Percentiles rank a stretch among this genome's conserved stretches.
phyloP scores from a whole-genome alignment of 2,113 vertebrate genomes.

The Gadus chalcogrammus region DNA sequence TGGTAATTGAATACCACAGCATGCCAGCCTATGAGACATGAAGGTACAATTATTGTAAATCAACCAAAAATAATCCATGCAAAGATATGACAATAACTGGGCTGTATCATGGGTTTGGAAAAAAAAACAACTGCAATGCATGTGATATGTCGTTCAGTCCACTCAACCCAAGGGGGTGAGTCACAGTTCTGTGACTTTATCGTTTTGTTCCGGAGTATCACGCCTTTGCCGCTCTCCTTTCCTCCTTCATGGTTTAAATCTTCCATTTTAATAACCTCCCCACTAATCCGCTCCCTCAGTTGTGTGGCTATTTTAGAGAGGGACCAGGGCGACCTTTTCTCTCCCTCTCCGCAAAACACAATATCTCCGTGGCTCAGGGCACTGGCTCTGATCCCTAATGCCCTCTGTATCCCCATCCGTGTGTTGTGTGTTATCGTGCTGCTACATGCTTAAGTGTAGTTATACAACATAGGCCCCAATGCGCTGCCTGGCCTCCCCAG shows the following conservation, averaged over 20 bases:
- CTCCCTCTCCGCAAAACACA: conserved; percentile 35
- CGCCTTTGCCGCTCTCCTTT: conserved; percentile 34
- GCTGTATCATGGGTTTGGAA: no score
- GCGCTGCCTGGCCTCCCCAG: conserved; percentile 37
- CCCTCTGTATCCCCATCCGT: conserved; percentile 51
- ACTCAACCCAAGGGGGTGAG: no score
- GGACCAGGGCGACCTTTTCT: conserved; percentile 51
- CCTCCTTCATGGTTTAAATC: conserved; percentile 27
- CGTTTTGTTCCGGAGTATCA: conserved; percentile 28
- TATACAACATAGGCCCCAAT: conserved; percentile 11
- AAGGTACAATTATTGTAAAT: no score
- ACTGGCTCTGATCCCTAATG: conserved; percentile 48
- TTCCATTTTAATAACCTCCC: conserved; percentile 23
- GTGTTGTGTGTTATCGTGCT: conserved; percentile 33
- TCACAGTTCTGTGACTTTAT: conserved; percentile 32
- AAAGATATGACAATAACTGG: no score
- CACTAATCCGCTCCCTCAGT: conserved; percentile 50
- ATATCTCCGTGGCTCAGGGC: conserved; percentile 51
- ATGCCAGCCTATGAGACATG: no score
- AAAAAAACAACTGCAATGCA: no score
- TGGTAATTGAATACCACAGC: no score
- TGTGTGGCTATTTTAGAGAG: conserved; percentile 48
- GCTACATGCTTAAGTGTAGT: conserved; percentile 35
- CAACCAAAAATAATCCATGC: no score
- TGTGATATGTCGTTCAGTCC: no score